Percentiles rank a stretch among this genome's conserved stretches.
phyloP scores from a whole-genome alignment of 2,113 vertebrate genomes.

The Mungos mungo region DNA sequence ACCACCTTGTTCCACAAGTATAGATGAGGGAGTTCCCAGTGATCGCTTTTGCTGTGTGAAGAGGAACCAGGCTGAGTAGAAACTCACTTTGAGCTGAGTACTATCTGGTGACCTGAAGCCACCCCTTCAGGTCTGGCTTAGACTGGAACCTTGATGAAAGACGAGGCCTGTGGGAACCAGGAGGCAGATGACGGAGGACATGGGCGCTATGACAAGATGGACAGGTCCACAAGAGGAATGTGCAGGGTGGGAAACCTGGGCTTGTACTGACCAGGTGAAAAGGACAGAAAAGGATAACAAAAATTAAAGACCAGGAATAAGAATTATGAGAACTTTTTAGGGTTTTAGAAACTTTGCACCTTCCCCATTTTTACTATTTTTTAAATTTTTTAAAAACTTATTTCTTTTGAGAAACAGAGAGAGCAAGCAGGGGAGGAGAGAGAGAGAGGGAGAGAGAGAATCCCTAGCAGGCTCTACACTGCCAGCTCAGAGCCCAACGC shows the following conservation, averaged over 20 bases:
- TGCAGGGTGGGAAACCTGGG: fast-evolving
- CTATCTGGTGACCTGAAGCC: neutral
- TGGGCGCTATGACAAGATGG: neutral
- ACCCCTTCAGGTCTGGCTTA: neutral
- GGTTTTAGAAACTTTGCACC: neutral
- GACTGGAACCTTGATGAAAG: neutral
- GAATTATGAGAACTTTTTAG: neutral
- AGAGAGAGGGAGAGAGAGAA: too few relatives aligned
- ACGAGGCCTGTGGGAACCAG: neutral
- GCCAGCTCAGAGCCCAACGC: too few relatives aligned
- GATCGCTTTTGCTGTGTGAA: neutral
- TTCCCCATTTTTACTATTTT: conserved; percentile 1
- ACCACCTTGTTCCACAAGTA: neutral
- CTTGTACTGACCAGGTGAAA: neutral
- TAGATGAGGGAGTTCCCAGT: neutral
- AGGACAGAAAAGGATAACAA: neutral
- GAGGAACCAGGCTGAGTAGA: neutral
- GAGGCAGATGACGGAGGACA: neutral
- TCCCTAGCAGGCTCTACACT: too few relatives aligned
- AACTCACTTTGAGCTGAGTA: neutral
- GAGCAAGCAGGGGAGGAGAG: too few relatives aligned
- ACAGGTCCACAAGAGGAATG: neutral
- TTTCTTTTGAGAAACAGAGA: too few relatives aligned
- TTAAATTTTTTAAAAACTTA: neutral
- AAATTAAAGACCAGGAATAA: neutral